Percentiles rank a stretch among this genome's conserved stretches.
phyloP scores from a whole-genome alignment of 2,797 vertebrate genomes.

The Mormyrus proboscirostris region DNA sequence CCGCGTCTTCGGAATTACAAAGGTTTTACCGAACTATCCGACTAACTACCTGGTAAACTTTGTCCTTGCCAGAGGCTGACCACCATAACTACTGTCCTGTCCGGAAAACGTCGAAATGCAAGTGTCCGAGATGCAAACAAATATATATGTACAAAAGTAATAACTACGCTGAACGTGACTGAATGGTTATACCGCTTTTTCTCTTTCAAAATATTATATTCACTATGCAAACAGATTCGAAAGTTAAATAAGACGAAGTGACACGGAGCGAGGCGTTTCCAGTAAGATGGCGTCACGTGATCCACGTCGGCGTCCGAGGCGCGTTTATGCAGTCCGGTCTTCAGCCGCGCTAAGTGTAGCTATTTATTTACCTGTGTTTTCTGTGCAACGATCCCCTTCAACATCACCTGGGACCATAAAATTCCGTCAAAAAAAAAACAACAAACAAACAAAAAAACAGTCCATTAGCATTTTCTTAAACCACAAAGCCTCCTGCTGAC shows the following conservation, averaged over 20 bases:
- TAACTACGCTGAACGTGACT: background rate
- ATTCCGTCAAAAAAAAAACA: background rate
- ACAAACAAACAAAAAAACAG: background rate
- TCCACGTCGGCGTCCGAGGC: background rate
- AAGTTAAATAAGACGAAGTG: background rate
- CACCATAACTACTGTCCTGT: background rate
- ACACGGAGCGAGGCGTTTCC: background rate
- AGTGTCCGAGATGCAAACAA: background rate
- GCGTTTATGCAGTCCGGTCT: background rate
- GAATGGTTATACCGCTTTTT: background rate
- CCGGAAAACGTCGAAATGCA: background rate
- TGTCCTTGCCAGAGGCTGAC: background rate
- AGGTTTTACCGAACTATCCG: background rate
- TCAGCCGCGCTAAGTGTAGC: background rate
- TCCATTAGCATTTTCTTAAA: background rate
- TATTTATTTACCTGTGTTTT: background rate
- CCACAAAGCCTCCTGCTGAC: background rate
- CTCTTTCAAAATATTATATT: background rate
- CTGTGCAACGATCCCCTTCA: background rate
- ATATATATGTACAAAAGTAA: background rate
- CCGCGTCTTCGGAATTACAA: background rate
- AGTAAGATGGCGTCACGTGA: background rate
- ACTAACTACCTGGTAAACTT: background rate
- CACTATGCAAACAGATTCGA: background rate
- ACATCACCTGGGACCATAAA: background rate